These are phyloP conservation scores for Nasua narica DNA, from an alignment of 2,797 vertebrate species.

Conservation along the genomic window DNA sequence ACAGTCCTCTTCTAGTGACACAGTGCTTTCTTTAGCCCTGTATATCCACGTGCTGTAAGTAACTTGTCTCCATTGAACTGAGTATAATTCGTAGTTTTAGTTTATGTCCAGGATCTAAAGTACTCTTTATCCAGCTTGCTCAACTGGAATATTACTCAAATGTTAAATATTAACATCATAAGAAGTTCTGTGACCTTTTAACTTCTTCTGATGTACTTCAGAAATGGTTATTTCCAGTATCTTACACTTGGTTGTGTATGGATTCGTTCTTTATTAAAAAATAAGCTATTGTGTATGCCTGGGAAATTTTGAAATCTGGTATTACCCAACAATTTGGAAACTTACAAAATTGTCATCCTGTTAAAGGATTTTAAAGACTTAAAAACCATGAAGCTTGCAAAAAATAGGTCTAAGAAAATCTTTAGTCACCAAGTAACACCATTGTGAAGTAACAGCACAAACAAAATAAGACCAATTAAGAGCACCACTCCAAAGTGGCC, in stretches of 20 bases:
- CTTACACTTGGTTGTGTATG: background rate
- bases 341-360: background rate
- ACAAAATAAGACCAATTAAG: background rate
- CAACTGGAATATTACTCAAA: conserved; percentile 24
- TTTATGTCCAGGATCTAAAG: background rate
- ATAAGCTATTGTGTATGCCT: background rate
- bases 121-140: background rate
- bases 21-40: background rate
- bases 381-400: background rate
- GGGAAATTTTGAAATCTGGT: conserved; percentile 24
- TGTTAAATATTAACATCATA: background rate
- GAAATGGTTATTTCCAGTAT: conserved; percentile 4
- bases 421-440: background rate
- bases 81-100: background rate
- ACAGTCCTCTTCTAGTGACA: background rate
- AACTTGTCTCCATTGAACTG: background rate
- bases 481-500: background rate
- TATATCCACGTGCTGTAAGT: background rate
- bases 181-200: background rate
- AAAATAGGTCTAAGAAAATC: conserved; percentile 28
- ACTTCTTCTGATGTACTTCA: background rate
- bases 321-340: background rate
- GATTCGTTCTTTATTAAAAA: conserved; percentile 23
- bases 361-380: background rate
- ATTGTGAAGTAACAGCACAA: background rate